Evolutionary conservation across 2,113 vertebrate genomes (phyloP).

Genomic region (Centrocercus urophasianus): DNA sequence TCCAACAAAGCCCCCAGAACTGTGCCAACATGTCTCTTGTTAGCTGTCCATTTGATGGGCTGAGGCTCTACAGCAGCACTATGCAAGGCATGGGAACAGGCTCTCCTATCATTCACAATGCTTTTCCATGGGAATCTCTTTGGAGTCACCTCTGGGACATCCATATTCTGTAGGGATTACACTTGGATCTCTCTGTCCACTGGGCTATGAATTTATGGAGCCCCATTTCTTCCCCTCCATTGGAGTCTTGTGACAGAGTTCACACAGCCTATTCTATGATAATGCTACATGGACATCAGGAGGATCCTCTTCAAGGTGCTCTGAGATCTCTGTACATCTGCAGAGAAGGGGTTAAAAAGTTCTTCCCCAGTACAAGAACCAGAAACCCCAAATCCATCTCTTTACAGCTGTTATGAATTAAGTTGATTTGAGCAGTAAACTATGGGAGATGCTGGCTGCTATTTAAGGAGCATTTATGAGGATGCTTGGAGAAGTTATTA

Average conservation of each 20-base stretch:
- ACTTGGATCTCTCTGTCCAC: background rate
- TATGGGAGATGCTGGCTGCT: background rate
- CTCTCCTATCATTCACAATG: background rate
- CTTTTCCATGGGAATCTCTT: background rate
- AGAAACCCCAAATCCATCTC: background rate
- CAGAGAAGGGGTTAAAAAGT: background rate
- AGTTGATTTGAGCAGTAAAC: background rate
- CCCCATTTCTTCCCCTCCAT: background rate
- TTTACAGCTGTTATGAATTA: background rate
- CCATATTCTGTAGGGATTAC: background rate
- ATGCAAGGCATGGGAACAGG: background rate
- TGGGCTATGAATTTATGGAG: background rate
- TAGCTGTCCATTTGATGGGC: background rate
- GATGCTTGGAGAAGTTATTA: background rate
- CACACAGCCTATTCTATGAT: background rate
- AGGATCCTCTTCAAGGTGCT: accelerated
- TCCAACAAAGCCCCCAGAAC: background rate
- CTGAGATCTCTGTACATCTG: background rate
- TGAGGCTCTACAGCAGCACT: background rate
- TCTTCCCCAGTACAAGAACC: background rate
- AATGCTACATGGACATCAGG: background rate
- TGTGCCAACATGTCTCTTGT: background rate
- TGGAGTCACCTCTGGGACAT: background rate
- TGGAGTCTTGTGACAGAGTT: background rate
- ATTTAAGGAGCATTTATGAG: background rate